Percentiles rank a stretch among this genome's conserved stretches.
Conservation (phyloP, 2,888 invertebrate genomes). For the Athripsodes cinereus region DNA sequence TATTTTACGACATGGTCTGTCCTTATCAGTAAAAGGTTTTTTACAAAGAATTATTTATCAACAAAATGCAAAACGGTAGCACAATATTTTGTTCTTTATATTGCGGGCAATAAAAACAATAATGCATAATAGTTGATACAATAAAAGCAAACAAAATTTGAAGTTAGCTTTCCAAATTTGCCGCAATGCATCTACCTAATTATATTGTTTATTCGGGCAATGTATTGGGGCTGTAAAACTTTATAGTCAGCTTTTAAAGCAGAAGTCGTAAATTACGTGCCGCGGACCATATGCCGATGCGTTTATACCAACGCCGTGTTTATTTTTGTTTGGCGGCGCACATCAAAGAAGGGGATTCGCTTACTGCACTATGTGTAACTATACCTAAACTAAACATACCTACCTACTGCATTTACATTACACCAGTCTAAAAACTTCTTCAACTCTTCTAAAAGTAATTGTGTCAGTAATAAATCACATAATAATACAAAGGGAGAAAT, state of each 20-base stretch:
- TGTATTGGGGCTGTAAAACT: conserved; percentile 15
- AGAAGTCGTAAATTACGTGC: conserved; percentile 13
- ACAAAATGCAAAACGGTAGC: conserved; percentile 5
- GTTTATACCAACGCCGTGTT: conserved; percentile 1
- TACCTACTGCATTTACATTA: no score
- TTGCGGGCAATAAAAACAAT: conserved; percentile 11
- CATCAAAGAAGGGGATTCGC: not conserved
- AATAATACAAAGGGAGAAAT: no score
- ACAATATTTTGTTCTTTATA: not conserved
- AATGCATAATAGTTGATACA: not conserved
- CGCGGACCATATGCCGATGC: conserved; percentile 8
- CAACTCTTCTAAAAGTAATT: no score
- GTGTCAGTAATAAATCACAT: no score
- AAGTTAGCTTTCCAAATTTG: conserved; percentile 17
- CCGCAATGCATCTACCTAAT: conserved; percentile 17
- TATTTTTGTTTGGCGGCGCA: conserved; percentile 1
- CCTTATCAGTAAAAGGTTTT: no score
- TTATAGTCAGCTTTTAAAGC: conserved; percentile 15
- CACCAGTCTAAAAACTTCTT: no score
- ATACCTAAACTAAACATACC: no score
- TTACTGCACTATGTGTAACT: no score
- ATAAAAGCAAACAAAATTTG: conserved; percentile 16
- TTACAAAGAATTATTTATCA: no score
- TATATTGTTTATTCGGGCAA: conserved; percentile 19
- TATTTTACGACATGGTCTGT: no score